These are phyloP conservation scores for Leptopilina boulardi DNA, from an alignment of 1,140 invertebrate genomes.

Conservation along the genomic window DNA sequence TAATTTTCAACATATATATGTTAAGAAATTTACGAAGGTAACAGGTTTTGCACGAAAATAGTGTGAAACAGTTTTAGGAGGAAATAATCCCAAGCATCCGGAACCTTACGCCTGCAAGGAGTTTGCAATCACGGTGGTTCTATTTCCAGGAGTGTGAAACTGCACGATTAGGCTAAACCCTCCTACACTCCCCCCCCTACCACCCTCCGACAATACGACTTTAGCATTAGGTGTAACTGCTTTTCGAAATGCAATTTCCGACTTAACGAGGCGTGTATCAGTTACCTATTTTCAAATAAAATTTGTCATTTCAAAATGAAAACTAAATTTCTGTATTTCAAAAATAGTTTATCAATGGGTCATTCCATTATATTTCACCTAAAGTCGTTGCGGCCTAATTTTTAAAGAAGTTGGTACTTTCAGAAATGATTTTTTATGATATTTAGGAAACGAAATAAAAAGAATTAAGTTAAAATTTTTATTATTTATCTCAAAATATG, in stretches of 20 bases:
- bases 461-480: too few relatives aligned
- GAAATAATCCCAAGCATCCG: slow-evolving; percentile 16
- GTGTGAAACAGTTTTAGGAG: slow-evolving; percentile 11
- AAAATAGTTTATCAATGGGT: too few relatives aligned
- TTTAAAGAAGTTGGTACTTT: too few relatives aligned
- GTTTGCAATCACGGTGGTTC: slow-evolving; percentile 16
- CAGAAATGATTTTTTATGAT: too few relatives aligned
- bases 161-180: slow-evolving; percentile 4
- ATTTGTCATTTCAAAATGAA: neutral
- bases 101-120: neutral
- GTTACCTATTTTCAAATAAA: neutral
- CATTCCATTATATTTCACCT: too few relatives aligned
- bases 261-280: neutral
- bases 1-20: neutral
- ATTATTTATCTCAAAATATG: too few relatives aligned
- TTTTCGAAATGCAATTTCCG: slow-evolving; percentile 12
- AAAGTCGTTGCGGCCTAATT: too few relatives aligned
- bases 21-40: neutral
- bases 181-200: too few relatives aligned
- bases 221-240: slow-evolving; percentile 7
- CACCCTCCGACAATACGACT: slow-evolving; percentile 27
- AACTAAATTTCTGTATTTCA: too few relatives aligned
- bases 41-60: slow-evolving; percentile 12
- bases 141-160: slow-evolving; percentile 30
- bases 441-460: too few relatives aligned